Conservation (phyloP, 1,140 invertebrate genomes). For the Megalopta genalis region DNA sequence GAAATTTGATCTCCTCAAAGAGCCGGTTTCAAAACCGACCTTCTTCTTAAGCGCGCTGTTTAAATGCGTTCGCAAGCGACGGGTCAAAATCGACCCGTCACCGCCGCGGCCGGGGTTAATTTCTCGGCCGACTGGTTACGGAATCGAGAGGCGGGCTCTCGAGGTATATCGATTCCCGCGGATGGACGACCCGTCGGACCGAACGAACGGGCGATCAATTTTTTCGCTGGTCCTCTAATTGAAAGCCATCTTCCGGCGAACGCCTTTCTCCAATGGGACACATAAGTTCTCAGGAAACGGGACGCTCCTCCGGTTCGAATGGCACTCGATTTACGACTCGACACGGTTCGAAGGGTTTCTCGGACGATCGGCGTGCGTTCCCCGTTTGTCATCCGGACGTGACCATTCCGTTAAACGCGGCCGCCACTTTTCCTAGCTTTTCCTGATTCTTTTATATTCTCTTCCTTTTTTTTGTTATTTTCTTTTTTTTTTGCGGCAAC, state of each 20-base stretch:
- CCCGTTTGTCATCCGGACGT: not conserved
- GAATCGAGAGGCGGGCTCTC: not conserved
- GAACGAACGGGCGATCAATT: slow-evolving; percentile 26
- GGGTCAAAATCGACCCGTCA: not conserved
- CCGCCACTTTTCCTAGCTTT: no score
- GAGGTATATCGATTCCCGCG: not conserved
- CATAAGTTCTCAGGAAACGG: slow-evolving; percentile 10
- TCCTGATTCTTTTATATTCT: no score
- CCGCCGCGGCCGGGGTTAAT: not conserved
- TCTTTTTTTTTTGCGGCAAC: no score
- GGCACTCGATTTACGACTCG: slow-evolving; percentile 9
- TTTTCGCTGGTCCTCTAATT: slow-evolving; percentile 2
- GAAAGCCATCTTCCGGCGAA: slow-evolving; percentile 18
- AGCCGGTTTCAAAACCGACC: no score
- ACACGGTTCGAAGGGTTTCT: not conserved
- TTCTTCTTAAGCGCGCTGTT: no score
- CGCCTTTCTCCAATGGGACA: not conserved
- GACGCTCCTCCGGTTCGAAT: not conserved
- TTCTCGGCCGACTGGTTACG: not conserved
- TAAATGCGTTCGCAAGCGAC: no score
- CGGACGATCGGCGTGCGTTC: not conserved
- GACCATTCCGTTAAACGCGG: not conserved
- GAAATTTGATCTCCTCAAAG: no score
- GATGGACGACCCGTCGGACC: slow-evolving; percentile 5
- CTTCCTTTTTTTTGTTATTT: no score